Conservation (phyloP, 1,140 invertebrate species). For the Hydropsyche tenuis region DNA sequence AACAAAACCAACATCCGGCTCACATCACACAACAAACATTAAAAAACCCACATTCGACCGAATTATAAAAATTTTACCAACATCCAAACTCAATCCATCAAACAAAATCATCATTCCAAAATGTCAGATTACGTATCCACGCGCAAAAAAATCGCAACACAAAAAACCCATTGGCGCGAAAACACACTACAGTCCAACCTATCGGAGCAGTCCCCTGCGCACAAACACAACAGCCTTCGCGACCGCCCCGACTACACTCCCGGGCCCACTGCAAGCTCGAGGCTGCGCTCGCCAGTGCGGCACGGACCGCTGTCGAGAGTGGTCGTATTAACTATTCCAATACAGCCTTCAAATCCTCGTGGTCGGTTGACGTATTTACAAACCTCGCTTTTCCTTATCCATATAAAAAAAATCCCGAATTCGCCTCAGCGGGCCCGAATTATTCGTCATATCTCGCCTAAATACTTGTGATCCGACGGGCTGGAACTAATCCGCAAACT, state of each 20-base stretch:
- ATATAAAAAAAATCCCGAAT: too few relatives aligned
- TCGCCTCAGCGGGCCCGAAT: too few relatives aligned
- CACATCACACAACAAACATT: too few relatives aligned
- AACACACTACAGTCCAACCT: too few relatives aligned
- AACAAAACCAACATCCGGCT: too few relatives aligned
- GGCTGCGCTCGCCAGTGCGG: constrained; percentile 23
- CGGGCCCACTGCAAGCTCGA: constrained; percentile 6
- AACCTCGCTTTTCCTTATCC: not conserved
- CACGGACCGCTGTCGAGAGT: not conserved
- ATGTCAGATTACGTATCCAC: too few relatives aligned
- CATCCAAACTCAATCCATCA: not conserved
- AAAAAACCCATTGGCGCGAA: too few relatives aligned
- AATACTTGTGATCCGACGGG: not conserved
- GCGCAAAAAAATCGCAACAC: too few relatives aligned
- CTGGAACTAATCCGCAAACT: constrained; percentile 17
- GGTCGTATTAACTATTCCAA: not conserved
- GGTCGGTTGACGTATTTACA: constrained; percentile 1
- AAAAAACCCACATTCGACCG: too few relatives aligned
- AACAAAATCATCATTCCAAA: not conserved
- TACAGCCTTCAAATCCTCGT: not conserved
- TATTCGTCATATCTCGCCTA: not conserved
- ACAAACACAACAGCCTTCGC: too few relatives aligned
- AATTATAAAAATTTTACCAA: not conserved
- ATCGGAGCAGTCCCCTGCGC: too few relatives aligned
- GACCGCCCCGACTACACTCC: not conserved